Evolutionary conservation across 2,797 vertebrate genomes (phyloP), one percentile per base, ranked within the genome.

Genomic region (Protonibea diacanthus): DNA sequence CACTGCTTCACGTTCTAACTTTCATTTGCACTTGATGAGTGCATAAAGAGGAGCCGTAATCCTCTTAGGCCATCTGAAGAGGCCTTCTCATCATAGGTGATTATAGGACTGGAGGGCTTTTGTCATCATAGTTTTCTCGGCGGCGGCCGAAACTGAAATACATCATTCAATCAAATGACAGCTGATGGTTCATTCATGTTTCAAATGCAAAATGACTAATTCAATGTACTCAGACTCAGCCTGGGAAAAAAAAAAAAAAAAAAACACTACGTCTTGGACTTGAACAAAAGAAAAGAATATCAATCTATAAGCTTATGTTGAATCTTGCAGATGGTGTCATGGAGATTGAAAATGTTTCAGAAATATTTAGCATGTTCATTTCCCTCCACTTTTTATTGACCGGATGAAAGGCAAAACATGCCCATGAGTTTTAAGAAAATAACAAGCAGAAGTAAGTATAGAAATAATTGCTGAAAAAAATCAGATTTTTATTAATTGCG

Each of bases 71-170:
- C 70, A 15, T 56, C 60, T 67, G 42, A 83, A 78, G 56, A 74
- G 40, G 29, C 13, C 20, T 48, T 59, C 49, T 87, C 68, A 77
- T 76, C 47, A 61, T 9, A 65, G 55, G 64, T 78, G 67, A 82
- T 81, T 63, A 65, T 53, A 6, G n/a, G 3, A 18, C 27, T 63
- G 45, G 20, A 78, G 77, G n/a, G 53, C 66, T 71, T 77, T 76
- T 66, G 25, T 78, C 51, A 84, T 78, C 61, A 75, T 61, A 18
- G 27, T 61, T 86, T 70, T 6, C 52, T 58, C 68, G 75, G 85
- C 69, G 80, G 70, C 9, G 42, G 60, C 47, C 18, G 3, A 25
- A 47, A 38, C 74, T 20, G 63, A 45, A 72, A 63, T 40, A 57
- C 11, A 48, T 21, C 47, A 59, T 77, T 67, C 59, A 76, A 29